A percentile compares a stretch with the other conserved stretches of the same genome.
phyloP scores from a whole-genome alignment of 2,888 invertebrate genomes.

The Tetragnatha montana region DNA sequence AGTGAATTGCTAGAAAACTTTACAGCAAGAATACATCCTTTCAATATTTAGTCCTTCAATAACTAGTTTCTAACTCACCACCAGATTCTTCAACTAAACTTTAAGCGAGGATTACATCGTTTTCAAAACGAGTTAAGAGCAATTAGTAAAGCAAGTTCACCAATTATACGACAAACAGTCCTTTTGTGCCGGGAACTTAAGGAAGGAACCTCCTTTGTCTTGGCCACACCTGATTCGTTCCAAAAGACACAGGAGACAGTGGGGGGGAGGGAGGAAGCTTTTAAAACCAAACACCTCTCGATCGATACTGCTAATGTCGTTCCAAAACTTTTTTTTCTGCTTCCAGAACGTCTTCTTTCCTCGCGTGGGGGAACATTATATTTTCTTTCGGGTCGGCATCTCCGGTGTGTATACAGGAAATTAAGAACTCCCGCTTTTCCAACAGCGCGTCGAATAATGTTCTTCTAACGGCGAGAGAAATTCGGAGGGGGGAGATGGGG shows the following conservation, averaged over 20 bases:
- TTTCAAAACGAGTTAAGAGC: neutral
- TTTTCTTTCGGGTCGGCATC: constrained; percentile 33
- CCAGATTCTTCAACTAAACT: neutral
- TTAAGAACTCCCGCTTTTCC: constrained; percentile 62
- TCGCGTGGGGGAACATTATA: constrained; percentile 31
- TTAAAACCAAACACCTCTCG: constrained; percentile 45
- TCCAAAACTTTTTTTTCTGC: constrained; percentile 18
- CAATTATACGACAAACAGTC: neutral
- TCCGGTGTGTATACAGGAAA: constrained; percentile 53
- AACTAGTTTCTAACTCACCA: neutral
- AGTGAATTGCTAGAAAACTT: too few relatives aligned
- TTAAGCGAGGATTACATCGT: neutral
- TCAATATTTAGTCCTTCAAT: too few relatives aligned
- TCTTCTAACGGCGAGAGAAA: constrained; percentile 27
- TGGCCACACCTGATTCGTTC: constrained; percentile 13
- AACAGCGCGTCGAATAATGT: constrained; percentile 48
- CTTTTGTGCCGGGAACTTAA: neutral
- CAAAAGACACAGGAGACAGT: neutral
- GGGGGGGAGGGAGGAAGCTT: neutral
- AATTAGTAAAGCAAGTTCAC: neutral
- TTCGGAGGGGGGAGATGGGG: constrained; percentile 4
- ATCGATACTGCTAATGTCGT: constrained; percentile 62
- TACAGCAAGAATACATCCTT: too few relatives aligned
- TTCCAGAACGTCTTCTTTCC: constrained; percentile 28
- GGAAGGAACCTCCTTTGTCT: neutral